A percentile compares a stretch with the other conserved stretches of the same genome.
phyloP scores from a whole-genome alignment of 2,888 invertebrate genomes.

The Sabellastarte sp. region DNA sequence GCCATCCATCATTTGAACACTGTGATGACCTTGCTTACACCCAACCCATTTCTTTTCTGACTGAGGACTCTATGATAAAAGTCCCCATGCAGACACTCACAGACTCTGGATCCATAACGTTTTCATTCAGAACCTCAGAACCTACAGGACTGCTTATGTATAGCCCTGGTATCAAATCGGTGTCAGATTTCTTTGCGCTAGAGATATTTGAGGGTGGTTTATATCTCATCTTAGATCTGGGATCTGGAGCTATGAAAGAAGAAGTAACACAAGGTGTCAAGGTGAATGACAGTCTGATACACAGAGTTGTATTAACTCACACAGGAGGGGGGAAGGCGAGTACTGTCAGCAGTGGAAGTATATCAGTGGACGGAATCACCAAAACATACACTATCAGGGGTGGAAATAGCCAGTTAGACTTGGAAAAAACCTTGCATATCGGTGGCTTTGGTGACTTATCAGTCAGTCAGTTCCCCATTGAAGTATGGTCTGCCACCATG shows the following conservation, averaged over 20 bases:
- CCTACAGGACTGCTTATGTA: constrained; percentile 90
- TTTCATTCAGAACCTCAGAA: constrained; percentile 94
- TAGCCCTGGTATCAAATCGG: constrained; percentile 70
- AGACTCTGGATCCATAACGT: constrained; percentile 81
- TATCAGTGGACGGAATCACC: constrained; percentile 76
- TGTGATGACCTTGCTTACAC: constrained; percentile 50
- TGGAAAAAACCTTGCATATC: constrained; percentile 68
- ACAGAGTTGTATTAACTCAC: constrained; percentile 80
- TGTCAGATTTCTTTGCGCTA: constrained; percentile 76
- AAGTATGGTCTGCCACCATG: constrained; percentile 79
- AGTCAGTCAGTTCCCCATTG: background rate
- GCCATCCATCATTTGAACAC: constrained; percentile 69
- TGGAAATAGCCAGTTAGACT: background rate
- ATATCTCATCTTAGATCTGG: constrained; percentile 86
- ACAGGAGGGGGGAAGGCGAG: no score
- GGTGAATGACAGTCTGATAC: constrained; percentile 91
- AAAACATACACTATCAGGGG: constrained; percentile 28
- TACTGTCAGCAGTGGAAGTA: constrained; percentile 80
- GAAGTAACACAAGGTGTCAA: constrained; percentile 69
- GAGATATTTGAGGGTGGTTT: constrained; percentile 89
- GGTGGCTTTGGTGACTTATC: constrained; percentile 71
- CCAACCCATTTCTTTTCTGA: constrained; percentile 88
- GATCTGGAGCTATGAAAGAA: constrained; percentile 75
- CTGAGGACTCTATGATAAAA: constrained; percentile 72
- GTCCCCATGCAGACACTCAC: constrained; percentile 90